Percentiles rank a stretch among this genome's conserved stretches.
These are phyloP conservation scores for Crotalus tigris DNA, from an alignment of 2,113 vertebrate species.

Conservation along the genomic window DNA sequence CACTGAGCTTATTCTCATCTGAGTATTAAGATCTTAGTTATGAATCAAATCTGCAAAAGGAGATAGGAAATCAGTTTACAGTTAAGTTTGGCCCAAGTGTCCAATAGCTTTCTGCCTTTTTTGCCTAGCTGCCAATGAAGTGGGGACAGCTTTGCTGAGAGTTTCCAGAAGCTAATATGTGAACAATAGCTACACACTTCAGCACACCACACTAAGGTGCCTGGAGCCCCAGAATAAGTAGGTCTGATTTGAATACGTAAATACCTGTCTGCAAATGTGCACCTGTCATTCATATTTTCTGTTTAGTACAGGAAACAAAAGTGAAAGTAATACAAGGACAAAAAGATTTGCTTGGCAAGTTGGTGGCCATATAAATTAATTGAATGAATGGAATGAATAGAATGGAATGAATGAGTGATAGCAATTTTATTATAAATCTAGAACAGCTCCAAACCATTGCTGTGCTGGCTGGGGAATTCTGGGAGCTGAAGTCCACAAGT, in stretches of 20 bases:
- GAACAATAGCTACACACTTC: background rate
- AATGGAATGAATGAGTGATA: background rate
- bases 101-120: background rate
- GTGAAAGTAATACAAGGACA: background rate
- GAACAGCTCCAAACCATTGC: background rate
- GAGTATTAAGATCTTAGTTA: background rate
- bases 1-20: background rate
- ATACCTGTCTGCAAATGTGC: background rate
- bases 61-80: background rate
- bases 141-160: too few relatives aligned
- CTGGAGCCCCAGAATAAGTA: background rate
- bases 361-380: background rate
- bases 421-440: background rate
- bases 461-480: too few relatives aligned
- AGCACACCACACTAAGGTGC: background rate
- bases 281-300: background rate
- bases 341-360: background rate
- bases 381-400: background rate
- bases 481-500: too few relatives aligned
- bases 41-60: background rate
- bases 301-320: background rate
- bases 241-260: background rate
- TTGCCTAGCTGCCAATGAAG: background rate
- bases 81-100: background rate
- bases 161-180: background rate